Evolutionary conservation across 1,140 invertebrate species (phyloP), one percentile per base, ranked within the genome.

Genomic region (Pseudomyrmex concolor): DNA sequence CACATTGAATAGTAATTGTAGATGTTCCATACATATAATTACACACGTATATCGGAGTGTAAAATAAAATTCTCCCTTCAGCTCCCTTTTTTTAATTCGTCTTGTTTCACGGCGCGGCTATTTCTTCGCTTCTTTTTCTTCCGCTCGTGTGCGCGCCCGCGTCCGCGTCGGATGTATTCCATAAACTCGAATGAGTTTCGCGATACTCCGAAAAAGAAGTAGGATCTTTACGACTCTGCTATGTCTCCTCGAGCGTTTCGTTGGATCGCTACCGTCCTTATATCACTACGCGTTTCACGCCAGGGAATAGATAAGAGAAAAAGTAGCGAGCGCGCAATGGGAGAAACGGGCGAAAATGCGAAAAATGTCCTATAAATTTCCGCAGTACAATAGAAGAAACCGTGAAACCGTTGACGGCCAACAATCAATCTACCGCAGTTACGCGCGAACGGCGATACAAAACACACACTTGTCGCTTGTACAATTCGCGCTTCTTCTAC

Each of bases 141-240:
- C 67, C 59, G 25, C 25, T 34, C 34, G 34, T 34, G 67, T 43
- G 50, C 51, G 63, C 73, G 73, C 72, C 34, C 50, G 3, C 19
- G 25, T 25, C 25, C 25, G 25, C 45, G 10, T 7, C 55, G 63
- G 85, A 86, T 85, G 77, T 19, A 55, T 71, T 85, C 45, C 84
- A 76, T 71, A 86, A 86, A 85, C 57, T 83, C 57, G 57, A 86
- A 86, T 67, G 84, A 86, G 66, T 76, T 86, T 86, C 50, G 84
- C 66, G 71, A 86, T 83, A 83, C 71, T 86, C 22, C 67, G 59
- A 85, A 22, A 57, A 83, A 86, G 72, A 72, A 77, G 77, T 34
- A 34, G 34, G 34, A 34, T 34, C 74, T 83, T 86, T 86, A 83
- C 62, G 84, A 86, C 63, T 64, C 19, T 71, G 59, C 34, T 70